Evolutionary conservation across 2,888 invertebrate genomes (phyloP).

Genomic region (Lomographa bimaculata): DNA sequence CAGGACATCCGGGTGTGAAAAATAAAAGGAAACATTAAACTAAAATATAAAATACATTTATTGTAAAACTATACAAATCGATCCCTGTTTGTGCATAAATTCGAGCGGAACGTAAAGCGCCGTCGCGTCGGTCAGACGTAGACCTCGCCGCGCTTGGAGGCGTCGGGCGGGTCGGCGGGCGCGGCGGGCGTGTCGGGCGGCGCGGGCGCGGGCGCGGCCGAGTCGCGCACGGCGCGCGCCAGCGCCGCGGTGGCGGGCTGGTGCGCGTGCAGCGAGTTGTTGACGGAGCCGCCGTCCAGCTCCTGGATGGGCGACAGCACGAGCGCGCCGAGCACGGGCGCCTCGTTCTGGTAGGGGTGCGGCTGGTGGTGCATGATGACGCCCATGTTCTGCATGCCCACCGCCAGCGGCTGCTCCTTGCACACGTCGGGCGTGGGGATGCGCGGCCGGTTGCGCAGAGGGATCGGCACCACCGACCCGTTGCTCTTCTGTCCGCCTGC

Average conservation of each 20-base stretch:
- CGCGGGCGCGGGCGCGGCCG: conserved; percentile 79
- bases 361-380: conserved; percentile 88
- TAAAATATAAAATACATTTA: conserved; percentile 52
- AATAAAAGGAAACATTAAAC: too few species aligned
- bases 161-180: conserved; percentile 61
- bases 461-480: conserved; percentile 85
- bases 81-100: conserved; percentile 70
- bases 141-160: conserved; percentile 72
- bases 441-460: conserved; percentile 91
- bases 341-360: conserved; percentile 85
- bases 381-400: conserved; percentile 82
- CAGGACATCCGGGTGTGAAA: too few species aligned
- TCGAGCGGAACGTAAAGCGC: conserved; percentile 67
- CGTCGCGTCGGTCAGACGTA: conserved; percentile 67
- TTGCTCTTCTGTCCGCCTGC: conserved; percentile 88
- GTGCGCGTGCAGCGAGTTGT: conserved; percentile 88
- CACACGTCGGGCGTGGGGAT: conserved; percentile 91
- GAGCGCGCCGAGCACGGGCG: conserved; percentile 89
- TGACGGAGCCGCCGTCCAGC: conserved; percentile 89
- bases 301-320: conserved; percentile 93
- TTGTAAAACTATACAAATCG: conserved; percentile 52
- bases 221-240: conserved; percentile 89
- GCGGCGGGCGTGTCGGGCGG: conserved; percentile 82
- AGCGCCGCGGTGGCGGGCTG: conserved; percentile 90
- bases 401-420: conserved; percentile 84